These are phyloP conservation scores for Parapristionchus giblindavisi DNA, from an alignment of 2,888 invertebrate species.

Conservation along the genomic window DNA sequence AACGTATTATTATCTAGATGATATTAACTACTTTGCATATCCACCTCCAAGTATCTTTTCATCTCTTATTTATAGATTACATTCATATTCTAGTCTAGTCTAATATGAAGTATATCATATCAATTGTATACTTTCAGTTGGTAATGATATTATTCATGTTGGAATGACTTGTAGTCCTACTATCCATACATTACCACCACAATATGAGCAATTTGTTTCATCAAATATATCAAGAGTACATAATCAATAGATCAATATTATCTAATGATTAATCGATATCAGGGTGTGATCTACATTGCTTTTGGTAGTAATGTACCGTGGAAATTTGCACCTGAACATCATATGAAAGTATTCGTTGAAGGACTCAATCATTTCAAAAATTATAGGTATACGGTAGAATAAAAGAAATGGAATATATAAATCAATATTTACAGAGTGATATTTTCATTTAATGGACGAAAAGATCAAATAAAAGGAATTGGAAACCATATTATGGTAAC, in stretches of 20 bases:
- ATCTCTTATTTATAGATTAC: no score
- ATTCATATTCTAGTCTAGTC: no score
- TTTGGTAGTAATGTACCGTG: slow-evolving; percentile 46
- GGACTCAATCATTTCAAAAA: slow-evolving; percentile 41
- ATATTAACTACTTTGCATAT: slow-evolving; percentile 41
- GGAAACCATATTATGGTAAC: no score
- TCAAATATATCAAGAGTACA: slow-evolving; percentile 6
- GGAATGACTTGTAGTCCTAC: slow-evolving; percentile 36
- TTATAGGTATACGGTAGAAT: slow-evolving; percentile 41
- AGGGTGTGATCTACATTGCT: slow-evolving; percentile 49
- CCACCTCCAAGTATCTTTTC: slow-evolving; percentile 41
- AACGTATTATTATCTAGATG: slow-evolving; percentile 42
- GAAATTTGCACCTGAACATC: slow-evolving; percentile 39
- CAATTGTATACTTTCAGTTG: slow-evolving; percentile 26
- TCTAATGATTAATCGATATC: no score
- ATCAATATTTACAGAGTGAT: no score
- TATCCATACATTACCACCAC: neutral
- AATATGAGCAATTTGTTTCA: slow-evolving; percentile 2
- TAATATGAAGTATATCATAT: no score
- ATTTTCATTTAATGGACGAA: no score
- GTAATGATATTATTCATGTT: slow-evolving; percentile 39
- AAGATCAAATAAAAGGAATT: no score
- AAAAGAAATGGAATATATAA: no score
- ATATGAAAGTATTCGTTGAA: slow-evolving; percentile 36
- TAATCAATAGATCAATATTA: slow-evolving; percentile 42